phyloP scores from a whole-genome alignment of 2,113 vertebrate species.

The Ageneiosus marmoratus region DNA sequence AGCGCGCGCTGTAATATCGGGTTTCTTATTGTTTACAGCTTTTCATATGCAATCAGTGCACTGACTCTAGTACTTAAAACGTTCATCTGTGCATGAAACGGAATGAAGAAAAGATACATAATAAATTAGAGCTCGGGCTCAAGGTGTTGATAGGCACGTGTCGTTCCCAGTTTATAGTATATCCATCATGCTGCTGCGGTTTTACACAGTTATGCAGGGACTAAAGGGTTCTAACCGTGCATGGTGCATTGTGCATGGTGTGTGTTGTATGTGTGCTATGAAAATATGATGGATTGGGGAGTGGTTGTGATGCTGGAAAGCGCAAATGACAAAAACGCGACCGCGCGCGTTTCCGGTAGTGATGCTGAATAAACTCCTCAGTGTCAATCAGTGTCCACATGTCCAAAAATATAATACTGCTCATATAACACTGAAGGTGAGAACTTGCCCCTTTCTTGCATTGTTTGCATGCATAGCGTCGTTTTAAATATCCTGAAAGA shows the following conservation, averaged over 20 bases:
- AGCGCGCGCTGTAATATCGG: not conserved
- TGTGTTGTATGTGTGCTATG: not conserved
- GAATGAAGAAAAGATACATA: not conserved
- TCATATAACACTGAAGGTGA: not conserved
- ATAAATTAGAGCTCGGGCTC: not conserved
- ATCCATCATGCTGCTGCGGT: not conserved
- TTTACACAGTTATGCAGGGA: not conserved
- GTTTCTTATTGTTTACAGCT: not conserved
- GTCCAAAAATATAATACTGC: not conserved
- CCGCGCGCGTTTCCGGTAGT: slow-evolving; percentile 3
- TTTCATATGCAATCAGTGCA: not conserved
- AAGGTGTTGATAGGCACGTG: not conserved
- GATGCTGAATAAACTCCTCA: not conserved
- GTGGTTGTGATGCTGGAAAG: slow-evolving; percentile 14
- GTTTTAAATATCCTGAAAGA: not conserved
- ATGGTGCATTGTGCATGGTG: not conserved
- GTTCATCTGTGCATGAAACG: not conserved
- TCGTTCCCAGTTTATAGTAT: not conserved
- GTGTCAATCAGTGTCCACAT: not conserved
- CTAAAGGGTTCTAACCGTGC: not conserved
- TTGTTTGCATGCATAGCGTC: not conserved
- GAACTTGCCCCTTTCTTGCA: not conserved
- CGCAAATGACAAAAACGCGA: not conserved
- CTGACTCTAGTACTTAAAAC: not conserved
- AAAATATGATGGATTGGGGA: not conserved